Conservation (phyloP, 2,797 vertebrate species). For the Pteronotus mesoamericanus region DNA sequence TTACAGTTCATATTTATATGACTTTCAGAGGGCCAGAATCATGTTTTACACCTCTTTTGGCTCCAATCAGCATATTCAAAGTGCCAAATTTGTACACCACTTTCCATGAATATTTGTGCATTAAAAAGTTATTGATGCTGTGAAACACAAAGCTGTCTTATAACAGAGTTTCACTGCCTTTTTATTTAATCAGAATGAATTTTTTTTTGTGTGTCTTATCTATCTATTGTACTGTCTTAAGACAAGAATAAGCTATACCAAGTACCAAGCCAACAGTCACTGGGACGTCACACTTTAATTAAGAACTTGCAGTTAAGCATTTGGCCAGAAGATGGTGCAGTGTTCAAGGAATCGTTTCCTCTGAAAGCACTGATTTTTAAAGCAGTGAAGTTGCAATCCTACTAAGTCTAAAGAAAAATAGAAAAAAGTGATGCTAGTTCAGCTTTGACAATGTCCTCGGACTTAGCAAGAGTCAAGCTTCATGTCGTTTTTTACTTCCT, state of each 20-base stretch:
- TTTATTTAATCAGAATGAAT: not conserved
- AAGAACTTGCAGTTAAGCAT: constrained; percentile 73
- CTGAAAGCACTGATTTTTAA: not conserved
- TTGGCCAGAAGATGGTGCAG: constrained; percentile 84
- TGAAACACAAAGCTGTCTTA: not conserved
- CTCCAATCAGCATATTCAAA: not conserved
- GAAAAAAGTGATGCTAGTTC: constrained; percentile 44
- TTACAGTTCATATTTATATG: not conserved
- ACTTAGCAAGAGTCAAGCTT: constrained; percentile 57
- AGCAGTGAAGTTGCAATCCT: not conserved
- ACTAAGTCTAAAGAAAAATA: constrained; percentile 27
- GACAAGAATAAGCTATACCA: not conserved
- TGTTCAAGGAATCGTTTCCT: constrained; percentile 77
- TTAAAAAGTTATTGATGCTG: not conserved
- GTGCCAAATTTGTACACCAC: not conserved
- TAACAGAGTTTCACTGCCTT: not conserved
- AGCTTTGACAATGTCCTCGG: constrained; percentile 34
- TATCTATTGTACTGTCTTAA: not conserved
- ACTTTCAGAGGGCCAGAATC: not conserved
- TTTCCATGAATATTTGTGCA: not conserved
- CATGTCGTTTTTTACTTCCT: constrained; percentile 48
- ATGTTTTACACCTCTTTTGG: not conserved
- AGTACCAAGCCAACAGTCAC: not conserved
- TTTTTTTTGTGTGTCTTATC: not conserved
- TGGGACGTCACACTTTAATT: not conserved